These are phyloP conservation scores for Bombus huntii DNA, from an alignment of 1,140 invertebrate species.

Conservation along the genomic window DNA sequence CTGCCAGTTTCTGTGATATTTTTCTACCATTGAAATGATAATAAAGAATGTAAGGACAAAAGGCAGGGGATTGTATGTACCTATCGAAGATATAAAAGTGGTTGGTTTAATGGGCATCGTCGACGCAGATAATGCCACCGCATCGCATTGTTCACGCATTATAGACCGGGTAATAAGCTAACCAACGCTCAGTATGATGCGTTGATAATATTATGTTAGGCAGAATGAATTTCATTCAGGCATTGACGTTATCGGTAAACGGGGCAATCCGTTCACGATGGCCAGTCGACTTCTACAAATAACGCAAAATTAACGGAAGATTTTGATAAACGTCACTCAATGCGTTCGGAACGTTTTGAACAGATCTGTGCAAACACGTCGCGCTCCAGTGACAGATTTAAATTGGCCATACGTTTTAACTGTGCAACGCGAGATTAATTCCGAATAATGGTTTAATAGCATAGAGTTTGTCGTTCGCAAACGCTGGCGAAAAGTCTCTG, in stretches of 20 bases:
- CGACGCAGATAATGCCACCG: not conserved
- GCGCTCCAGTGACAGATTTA: constrained; percentile 1
- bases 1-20: not conserved
- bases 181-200: not conserved
- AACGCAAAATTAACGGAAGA: constrained; percentile 27
- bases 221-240: not conserved
- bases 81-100: constrained; percentile 7
- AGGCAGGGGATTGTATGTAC: not conserved
- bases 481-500: not conserved
- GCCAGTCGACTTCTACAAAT: not conserved
- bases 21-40: not conserved
- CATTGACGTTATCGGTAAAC: not conserved
- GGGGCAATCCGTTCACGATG: not conserved
- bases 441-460: not conserved
- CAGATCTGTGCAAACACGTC: not conserved
- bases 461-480: not conserved
- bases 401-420: constrained; percentile 23
- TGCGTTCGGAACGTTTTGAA: not conserved
- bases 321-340: constrained; percentile 34
- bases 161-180: not conserved
- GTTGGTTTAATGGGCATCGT: constrained; percentile 28
- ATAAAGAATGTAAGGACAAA: not conserved
- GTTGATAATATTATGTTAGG: constrained; percentile 21
- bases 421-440: constrained; percentile 6
- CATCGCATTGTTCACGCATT: constrained; percentile 38